Conservation (phyloP, 2,113 vertebrate species). For the Mobula hypostoma region DNA sequence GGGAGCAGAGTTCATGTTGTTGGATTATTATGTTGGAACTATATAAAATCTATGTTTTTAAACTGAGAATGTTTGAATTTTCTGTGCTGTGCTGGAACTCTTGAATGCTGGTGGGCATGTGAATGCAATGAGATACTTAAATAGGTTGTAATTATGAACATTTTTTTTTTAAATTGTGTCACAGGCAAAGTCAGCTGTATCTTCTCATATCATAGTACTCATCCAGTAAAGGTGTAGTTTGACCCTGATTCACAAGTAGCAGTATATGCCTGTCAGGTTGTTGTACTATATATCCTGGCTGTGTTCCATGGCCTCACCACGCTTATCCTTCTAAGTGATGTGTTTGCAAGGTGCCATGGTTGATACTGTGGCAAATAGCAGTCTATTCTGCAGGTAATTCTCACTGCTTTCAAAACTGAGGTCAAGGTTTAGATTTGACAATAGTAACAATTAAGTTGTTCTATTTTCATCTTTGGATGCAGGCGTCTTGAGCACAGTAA, state of each 20-base stretch:
- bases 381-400: not conserved
- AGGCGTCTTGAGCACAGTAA: not conserved
- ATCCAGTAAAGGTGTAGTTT: not conserved
- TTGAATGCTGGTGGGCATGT: not conserved
- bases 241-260: not conserved
- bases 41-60: not conserved
- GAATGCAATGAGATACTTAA: not conserved
- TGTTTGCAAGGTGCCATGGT: not conserved
- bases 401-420: not conserved
- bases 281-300: not conserved
- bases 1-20: not conserved
- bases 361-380: not conserved
- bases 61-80: not conserved
- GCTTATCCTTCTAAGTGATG: not conserved
- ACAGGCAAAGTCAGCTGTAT: not conserved
- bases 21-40: not conserved
- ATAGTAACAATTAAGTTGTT: not conserved
- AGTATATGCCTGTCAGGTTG: not conserved
- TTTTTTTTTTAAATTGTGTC: not conserved
- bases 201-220: not conserved
- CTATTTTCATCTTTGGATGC: not conserved
- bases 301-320: not conserved
- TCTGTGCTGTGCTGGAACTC: not conserved
- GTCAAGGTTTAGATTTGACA: not conserved
- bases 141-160: not conserved